Conservation (phyloP, 2,797 vertebrate species). For the Danio choprae region DNA sequence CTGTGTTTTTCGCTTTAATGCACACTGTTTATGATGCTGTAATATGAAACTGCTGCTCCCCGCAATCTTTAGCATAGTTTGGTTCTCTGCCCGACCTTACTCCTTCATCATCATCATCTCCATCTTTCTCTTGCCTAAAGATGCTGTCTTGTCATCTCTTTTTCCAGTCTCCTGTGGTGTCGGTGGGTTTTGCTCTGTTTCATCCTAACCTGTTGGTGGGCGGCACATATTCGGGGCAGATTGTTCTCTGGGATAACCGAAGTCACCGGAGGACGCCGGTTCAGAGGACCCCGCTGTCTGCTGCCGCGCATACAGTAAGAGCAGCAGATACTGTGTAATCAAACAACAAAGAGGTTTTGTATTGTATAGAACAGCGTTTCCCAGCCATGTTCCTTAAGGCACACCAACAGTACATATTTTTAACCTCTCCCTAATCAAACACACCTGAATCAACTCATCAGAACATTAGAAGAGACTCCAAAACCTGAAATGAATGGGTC, state of each 20-base stretch:
- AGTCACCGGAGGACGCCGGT: conserved; percentile 95
- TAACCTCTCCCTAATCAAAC: too few species aligned
- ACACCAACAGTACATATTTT: too few species aligned
- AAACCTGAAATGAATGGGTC: too few species aligned
- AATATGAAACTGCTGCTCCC: conserved; percentile 78
- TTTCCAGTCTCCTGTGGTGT: conserved; percentile 94
- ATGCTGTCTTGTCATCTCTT: conserved; percentile 52
- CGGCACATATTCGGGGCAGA: conserved; percentile 96
- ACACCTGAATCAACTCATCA: too few species aligned
- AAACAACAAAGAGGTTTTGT: neutral
- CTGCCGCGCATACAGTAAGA: conserved; percentile 92
- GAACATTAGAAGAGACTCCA: too few species aligned
- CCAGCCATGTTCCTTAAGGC: too few species aligned
- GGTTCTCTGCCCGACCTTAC: conserved; percentile 13
- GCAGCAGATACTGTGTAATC: neutral
- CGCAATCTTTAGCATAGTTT: conserved; percentile 62
- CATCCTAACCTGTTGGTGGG: conserved; percentile 96
- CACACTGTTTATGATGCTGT: conserved; percentile 79
- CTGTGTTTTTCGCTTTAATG: conserved; percentile 75
- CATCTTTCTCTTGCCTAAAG: conserved; percentile 40
- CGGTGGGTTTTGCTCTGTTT: conserved; percentile 95
- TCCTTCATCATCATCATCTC: conserved; percentile 30
- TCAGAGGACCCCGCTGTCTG: conserved; percentile 94
- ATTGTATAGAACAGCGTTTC: neutral
- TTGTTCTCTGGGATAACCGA: conserved; percentile 97